Evolutionary conservation across 2,113 vertebrate species (phyloP).

Genomic region (Nymphicus hollandicus): DNA sequence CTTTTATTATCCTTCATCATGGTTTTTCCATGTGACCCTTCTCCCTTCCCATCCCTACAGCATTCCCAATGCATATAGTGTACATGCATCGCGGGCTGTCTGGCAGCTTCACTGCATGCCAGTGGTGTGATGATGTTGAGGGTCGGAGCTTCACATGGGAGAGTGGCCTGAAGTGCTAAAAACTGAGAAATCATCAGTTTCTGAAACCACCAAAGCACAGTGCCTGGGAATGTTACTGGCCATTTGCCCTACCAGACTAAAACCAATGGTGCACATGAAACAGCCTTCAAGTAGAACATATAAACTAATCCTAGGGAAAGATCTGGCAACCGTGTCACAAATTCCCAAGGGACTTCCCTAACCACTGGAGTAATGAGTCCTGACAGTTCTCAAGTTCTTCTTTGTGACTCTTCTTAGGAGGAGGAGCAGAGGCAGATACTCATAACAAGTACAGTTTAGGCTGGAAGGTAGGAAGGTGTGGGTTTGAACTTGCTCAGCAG

Average conservation of each 20-base stretch:
- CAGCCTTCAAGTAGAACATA: neutral
- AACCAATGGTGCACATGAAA: neutral
- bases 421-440: neutral
- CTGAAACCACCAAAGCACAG: neutral
- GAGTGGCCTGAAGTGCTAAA: neutral
- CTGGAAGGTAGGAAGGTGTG: neutral
- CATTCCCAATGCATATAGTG: neutral
- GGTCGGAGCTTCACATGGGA: neutral
- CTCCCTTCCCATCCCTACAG: neutral
- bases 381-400: neutral
- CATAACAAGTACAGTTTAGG: neutral
- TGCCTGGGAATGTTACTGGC: neutral
- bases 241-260: neutral
- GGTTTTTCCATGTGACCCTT: neutral
- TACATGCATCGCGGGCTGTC: neutral
- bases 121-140: neutral
- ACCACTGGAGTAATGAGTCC: neutral
- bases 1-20: neutral
- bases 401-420: neutral
- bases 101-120: neutral
- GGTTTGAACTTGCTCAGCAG: neutral
- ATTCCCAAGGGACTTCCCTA: neutral
- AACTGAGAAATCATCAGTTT: neutral
- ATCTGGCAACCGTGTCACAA: neutral
- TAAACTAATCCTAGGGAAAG: neutral